Base-by-base conservation (phyloP, 2,113 vertebrate genomes). In the Helogale parvula region DNA sequence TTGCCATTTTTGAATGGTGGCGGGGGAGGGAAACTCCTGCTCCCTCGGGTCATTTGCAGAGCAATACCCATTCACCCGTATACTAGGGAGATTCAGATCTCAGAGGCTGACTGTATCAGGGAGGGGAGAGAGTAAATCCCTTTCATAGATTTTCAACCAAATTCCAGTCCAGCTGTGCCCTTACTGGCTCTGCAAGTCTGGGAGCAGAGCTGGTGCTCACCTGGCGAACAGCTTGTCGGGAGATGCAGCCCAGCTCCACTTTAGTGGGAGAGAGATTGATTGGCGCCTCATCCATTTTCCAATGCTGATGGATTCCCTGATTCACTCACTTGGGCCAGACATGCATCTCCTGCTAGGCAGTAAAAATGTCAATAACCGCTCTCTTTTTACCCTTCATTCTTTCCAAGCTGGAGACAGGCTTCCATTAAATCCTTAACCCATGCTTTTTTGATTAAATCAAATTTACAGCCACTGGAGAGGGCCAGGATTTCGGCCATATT, bases 391-490 rank as follows among this genome's bases (percentile, higher is more conserved):
- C 95, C 90, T 93, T 79, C 92, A 50, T 74, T 90, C 68, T 96
- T 90, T 95, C 90, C 80, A 90, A 15, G 74, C 80, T 92, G 52
- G 68, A 93, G 83, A 96, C 3, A 5, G 66, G 41, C 80, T 88
- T 96, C 89, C 79, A 80, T 96, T 97, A 97, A 96, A 94, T 90
- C 83, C 81, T 69, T 90, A 92, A 88, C 87, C 33, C 0, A 5
- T 87, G 79, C 41, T 94, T 97, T 96, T 97, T 94, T 88, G 50
- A 96, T 95, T 84, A 95, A 77, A 96, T 92, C 54, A 88, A 95
- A 92, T 87, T 95, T 95, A 65, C 4, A 84, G 95, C 41, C 45
- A 96, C 33, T 19, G 14, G 72, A 93, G 65, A 80, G 65, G 72
- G 68, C 69, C 63, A 86, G 52, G 63, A 33, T 97, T 93, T 94